Base-by-base conservation (phyloP, 2,888 invertebrate species). In the Gonocerus acuteangulatus region DNA sequence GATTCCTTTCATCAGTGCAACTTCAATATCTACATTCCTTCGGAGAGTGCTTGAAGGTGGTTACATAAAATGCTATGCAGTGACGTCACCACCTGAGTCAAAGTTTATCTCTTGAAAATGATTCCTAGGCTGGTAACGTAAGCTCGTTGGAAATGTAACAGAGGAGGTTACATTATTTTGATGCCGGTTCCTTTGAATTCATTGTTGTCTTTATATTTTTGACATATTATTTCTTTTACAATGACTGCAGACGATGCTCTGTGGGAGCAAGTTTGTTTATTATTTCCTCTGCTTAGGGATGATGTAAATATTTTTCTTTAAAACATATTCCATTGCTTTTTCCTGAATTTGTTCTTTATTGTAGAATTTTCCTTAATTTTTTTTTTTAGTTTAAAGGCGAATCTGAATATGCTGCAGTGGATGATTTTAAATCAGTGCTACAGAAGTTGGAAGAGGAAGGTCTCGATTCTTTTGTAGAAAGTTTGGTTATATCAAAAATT, bases 401-500 rank as follows among this genome's bases (percentile, higher is more conserved):
- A 18, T 36, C 22, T 16, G 52, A 52, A 39, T 39, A 36, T 13
- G 19, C 21, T 19, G 15, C 34, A 16, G 52, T 39, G 16, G 22
- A 52, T n/a, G 56, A 56, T 16, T 56, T 56, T 21, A 34, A 44
- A 36, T 19, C 57, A 34, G 18, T 61, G 13, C 44, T 61, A 7
- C 32, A 16, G 36, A 11, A 15, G 16, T 23, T 77, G 62, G 73
- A 72, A 15, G 62, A 66, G 1, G 64, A 71, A n/a, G 71, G 74
- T 23, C 60, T 77, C 44, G 68, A 70, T 1, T 64, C 69, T 27
- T 70, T 71, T 18, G 70, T 78, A 9, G 75, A 78, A 66, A 72
- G 74, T 47, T 63, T 78, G 21, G 71, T 77, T n/a, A 69, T 78
- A 21, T 71, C 73, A 64, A 74, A 75, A 67, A 78, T 84, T 47